Evolutionary conservation across 1,140 invertebrate genomes (phyloP), one percentile per base, ranked within the genome.

Genomic region (Lepidostoma basale): DNA sequence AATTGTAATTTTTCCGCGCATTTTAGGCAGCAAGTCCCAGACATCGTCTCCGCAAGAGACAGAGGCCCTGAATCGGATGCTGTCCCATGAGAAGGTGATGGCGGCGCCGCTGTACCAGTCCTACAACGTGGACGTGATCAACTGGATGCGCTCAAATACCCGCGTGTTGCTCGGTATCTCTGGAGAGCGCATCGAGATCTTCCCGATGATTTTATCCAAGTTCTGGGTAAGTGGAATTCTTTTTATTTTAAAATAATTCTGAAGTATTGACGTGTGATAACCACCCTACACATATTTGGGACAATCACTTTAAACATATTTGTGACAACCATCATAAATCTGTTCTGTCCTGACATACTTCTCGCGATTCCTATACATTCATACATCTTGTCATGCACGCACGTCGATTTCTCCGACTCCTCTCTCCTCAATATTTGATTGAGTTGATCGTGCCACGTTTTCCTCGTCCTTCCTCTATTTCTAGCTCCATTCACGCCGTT

Each of bases 131-230:
- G 85, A 87, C 70, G 86, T 95, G 69, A 84, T 94, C 22, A 90
- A 91, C 75, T 93, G 91, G 85, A 85, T 95, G 36, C 80, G 90
- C 73, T 84, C 91, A 8, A 95, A 92, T 76, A 89, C 89, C 23
- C 90, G 94, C 72, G 91, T 96, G 3, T 90, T 92, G 74, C 81
- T 97, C 39, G 92, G 93, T 58, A 90, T 97, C 63, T 95, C 93
- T 26, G 89, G 93, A 14, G 94, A 97, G 74, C 93, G 93, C 77
- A 90, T 97, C 62, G 95, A 97, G 83, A 93, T 97, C 85, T 93
- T 12, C 87, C 89, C 84, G 82, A 74, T 85, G 85, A 81, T 88
- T 86, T 89, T 45, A 88, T 89, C 74, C n/a, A 85, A 89, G 73
- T 88, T 92, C 76, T 92, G 88, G 86, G 81, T 82, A 72, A 88